Conservation (phyloP, 2,113 vertebrate species). For the Barnardius zonarius region DNA sequence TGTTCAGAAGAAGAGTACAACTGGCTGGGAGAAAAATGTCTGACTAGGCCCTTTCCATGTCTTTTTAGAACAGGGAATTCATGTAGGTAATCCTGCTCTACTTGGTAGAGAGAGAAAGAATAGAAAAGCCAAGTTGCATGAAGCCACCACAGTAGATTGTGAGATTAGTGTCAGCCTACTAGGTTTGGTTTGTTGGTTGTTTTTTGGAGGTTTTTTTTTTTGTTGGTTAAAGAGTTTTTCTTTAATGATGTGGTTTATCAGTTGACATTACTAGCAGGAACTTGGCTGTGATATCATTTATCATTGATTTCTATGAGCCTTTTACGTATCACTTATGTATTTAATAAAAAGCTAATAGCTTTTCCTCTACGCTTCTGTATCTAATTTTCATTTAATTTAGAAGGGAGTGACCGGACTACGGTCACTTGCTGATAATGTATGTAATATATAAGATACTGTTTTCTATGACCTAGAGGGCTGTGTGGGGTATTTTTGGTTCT, state of each 20-base stretch:
- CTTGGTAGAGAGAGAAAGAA: background rate
- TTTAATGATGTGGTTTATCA: background rate
- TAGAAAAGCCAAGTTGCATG: background rate
- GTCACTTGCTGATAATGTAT: constrained; percentile 44
- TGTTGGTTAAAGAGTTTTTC: fast-evolving
- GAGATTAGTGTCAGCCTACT: background rate
- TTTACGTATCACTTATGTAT: background rate
- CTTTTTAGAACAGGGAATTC: background rate
- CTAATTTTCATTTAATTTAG: constrained; percentile 61
- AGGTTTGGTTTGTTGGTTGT: background rate
- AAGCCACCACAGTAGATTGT: background rate
- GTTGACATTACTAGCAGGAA: background rate
- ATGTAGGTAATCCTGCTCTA: too few species aligned
- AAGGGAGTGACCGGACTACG: constrained; percentile 33
- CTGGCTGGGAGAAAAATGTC: background rate
- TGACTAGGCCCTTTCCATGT: background rate
- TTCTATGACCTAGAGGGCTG: background rate
- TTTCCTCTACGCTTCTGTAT: background rate
- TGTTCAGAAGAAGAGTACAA: background rate
- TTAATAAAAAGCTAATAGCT: background rate
- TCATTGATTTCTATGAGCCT: background rate
- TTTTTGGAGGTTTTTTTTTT: background rate
- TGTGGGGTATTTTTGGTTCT: background rate
- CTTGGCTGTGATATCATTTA: background rate
- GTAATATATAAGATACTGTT: constrained; percentile 14